Evolutionary conservation across 2,888 invertebrate genomes (phyloP).

Genomic region (Selenia dentaria): DNA sequence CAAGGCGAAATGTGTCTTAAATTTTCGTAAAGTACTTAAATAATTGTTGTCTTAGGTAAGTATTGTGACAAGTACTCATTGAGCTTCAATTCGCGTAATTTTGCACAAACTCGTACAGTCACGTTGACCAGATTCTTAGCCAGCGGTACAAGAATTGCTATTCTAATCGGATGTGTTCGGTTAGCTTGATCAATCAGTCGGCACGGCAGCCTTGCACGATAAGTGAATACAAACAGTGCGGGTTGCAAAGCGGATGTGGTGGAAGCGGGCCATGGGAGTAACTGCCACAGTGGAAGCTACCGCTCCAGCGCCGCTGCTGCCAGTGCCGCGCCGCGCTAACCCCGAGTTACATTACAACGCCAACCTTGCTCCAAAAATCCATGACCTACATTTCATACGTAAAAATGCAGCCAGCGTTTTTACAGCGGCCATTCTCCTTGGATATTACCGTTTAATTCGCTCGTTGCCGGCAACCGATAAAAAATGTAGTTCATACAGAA

Average conservation of each 20-base stretch:
- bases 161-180: slow-evolving; percentile 65
- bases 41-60: too few relatives aligned
- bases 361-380: slow-evolving; percentile 81
- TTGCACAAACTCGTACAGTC: neutral
- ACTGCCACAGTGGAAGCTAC: too few relatives aligned
- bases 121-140: slow-evolving; percentile 37
- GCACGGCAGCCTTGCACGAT: slow-evolving; percentile 73
- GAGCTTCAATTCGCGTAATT: neutral
- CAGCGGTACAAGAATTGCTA: slow-evolving; percentile 47
- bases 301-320: slow-evolving; percentile 35
- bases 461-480: slow-evolving; percentile 23
- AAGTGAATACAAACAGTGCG: slow-evolving; percentile 61
- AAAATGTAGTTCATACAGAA: slow-evolving; percentile 9
- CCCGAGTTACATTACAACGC: slow-evolving; percentile 61
- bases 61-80: slow-evolving; percentile 11
- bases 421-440: slow-evolving; percentile 53
- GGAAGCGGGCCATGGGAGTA: slow-evolving; percentile 27
- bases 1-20: too few relatives aligned
- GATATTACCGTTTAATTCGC: slow-evolving; percentile 45
- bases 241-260: slow-evolving; percentile 73
- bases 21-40: too few relatives aligned
- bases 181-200: slow-evolving; percentile 69
- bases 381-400: slow-evolving; percentile 76
- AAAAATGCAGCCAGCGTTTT: slow-evolving; percentile 75
- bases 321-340: slow-evolving; percentile 33